Evolutionary conservation across 2,797 vertebrate species (phyloP), one percentile per base, ranked within the genome.

Genomic region (Tiaroga cobitis): DNA sequence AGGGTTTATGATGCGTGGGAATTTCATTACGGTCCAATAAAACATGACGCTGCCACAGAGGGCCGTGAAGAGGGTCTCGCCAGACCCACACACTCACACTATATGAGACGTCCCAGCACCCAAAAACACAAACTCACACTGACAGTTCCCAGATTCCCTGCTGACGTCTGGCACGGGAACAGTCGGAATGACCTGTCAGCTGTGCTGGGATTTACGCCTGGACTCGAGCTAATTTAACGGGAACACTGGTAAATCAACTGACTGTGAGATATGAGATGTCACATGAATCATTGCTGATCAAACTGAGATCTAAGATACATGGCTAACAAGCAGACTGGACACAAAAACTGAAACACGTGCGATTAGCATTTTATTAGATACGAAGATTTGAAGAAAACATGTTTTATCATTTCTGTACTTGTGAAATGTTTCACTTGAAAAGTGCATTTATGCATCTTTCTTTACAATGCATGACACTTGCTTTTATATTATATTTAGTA

Each of bases 11-110:
- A 87, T 85, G 74, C 83, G 43, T 90, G 83, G 46, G 77, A 84
- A 89, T 88, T 89, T 90, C 87, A 91, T 90, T 87, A 87, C 37
- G 34, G 81, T 77, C 61, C 80, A 86, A 89, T 91, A 87, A 89
- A 90, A 87, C n/a, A 2, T 41, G n/a, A 16, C 32, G 24, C 61
- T 18, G 19, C 74, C 68, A 82, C 59, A 80, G 74, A 80, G 80
- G 49, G 46, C 39, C 69, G 32, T 39, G 76, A 80, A 77, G 51
- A 46, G 70, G 73, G 74, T 80, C 46, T 59, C 24, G 46, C 26
- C 75, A 76, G 67, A 85, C 49, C 41, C n/a, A 81, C 73, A 84
- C 78, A 29, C 61, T 63, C 37, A 49, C 41, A 51, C 29, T 54
- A 8, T 37, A 61, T 59, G 34, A 73, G 54, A 65, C 10, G 2